Evolutionary conservation across 2,888 invertebrate species (phyloP), one percentile per base, ranked within the genome.

Genomic region (Hypolimnas misippus): DNA sequence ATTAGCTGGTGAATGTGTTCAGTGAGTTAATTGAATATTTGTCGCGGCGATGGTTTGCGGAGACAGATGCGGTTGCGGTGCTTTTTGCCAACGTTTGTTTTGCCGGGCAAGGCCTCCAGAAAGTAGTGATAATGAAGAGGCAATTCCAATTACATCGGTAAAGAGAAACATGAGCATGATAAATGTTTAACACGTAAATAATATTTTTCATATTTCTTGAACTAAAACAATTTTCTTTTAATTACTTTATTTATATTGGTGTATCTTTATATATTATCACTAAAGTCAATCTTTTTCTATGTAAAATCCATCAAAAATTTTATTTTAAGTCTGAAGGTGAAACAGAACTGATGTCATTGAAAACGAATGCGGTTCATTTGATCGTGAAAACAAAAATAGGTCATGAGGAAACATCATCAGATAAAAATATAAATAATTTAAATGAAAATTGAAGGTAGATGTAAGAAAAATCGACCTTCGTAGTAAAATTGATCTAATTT

Each of bases 31-130:
- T 16, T n/a, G n/a, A n/a, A n/a, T n/a, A n/a, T 29, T 51, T 46
- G 25, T 53, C 25, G 25, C 10, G 17, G 57, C 56, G 35, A 67
- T 67, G 67, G 67, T 67, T 58, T 61, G 65, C 55, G 62, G 38
- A 55, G 52, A 44, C 16, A 52, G 61, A 73, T 88, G 89, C 71
- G 78, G 83, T 38, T 90, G 90, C 70, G 78, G 84, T 62, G 82
- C 82, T 29, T 79, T 88, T 68, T 90, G 90, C 71, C 82, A 83
- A 50, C 82, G 84, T 66, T 67, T 90, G 63, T 88, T 89, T 76
- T 89, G 89, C 73, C 84, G 87, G 63, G 68, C 74, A 25, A 76
- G 73, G 21, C 70, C 76, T 8, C 70, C 79, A 3, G 82, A 81
- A 46, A 72, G 68, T 65, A 70, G 72, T 65, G 76, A 73, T 46